A percentile compares a stretch with the other conserved stretches of the same genome.
phyloP scores from a whole-genome alignment of 2,797 vertebrate species.

The Rhabdophis nuchalis region DNA sequence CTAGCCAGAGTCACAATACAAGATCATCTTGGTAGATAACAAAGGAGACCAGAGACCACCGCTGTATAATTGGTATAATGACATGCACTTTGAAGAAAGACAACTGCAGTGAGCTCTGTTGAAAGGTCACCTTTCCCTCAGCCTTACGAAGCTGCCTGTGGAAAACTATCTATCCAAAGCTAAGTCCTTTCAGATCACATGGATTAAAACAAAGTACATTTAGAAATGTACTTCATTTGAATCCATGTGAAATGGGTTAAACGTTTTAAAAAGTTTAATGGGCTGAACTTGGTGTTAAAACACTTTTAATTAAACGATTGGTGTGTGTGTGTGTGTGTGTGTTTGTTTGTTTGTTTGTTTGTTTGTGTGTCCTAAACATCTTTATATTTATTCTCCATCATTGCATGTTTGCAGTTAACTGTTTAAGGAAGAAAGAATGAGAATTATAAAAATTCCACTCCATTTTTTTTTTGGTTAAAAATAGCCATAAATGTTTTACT shows the following conservation, averaged over 20 bases:
- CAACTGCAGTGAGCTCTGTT: background rate
- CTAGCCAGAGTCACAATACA: background rate
- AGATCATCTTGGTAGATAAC: background rate
- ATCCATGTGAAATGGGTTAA: background rate
- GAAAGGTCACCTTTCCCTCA: background rate
- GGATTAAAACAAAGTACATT: background rate
- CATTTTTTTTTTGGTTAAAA: background rate
- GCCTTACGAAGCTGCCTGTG: background rate
- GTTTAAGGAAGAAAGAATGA: background rate
- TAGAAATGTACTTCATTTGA: background rate
- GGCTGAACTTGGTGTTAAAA: background rate
- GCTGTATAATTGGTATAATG: background rate
- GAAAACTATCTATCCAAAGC: background rate
- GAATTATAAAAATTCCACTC: background rate
- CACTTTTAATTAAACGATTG: background rate
- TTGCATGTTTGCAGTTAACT: background rate
- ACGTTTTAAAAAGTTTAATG: background rate
- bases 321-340: background rate
- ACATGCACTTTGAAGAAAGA: background rate
- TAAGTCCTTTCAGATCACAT: background rate
- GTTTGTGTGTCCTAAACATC: background rate
- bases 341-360: too few relatives aligned
- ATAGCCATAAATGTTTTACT: background rate
- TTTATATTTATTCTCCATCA: background rate
- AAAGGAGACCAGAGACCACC: background rate